Base-by-base conservation (phyloP, 2,888 invertebrate species). In the Protophormia terraenovae region DNA sequence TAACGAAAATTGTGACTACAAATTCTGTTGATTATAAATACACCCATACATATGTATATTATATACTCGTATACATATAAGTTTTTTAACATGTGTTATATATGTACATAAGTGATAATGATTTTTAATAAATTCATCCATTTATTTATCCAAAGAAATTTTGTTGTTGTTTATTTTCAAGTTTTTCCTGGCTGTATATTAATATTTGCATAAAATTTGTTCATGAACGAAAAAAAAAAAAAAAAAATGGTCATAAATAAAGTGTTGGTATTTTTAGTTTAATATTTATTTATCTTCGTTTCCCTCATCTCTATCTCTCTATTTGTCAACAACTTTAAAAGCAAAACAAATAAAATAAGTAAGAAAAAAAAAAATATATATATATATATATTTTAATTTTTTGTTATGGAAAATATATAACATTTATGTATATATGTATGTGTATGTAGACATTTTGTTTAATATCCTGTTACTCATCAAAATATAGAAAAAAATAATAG, bases 121-220 rank as follows among this genome's bases (percentile, higher is more conserved):
- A 66, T 64, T 80, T 80, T 72, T 32, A 64, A 72, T 72, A 66
- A 64, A 72, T 64, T 64, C 24, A 22, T 32, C 45, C 29, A 53
- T 71, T 72, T 79, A 55, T 64, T 60, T 71, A 78, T 78, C 3
- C n/a, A 50, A 47, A 50, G 38, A 32, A 38, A 24, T 60, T 60
- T 29, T 19, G 58, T 58, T 73, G n/a, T 8, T 22, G 2, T 32
- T 58, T 38, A 2, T 22, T 45, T 71, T 16, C 14, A 58, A 58
- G 24, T n/a, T 22, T 66, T 66, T 47, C 12, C 14, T 45, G 35
- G 32, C 7, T 12, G 12, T 22, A 32, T 12, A 12, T 53, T 45
- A 27, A 38, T 62, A 60, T 60, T 60, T 41, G 16, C 41, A n/a
- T 24, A 41, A 24, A 22, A 16, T 41, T 64, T 64, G 8, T 45